Base-by-base conservation (phyloP, 2,113 vertebrate species). In the Mustela lutreola region DNA sequence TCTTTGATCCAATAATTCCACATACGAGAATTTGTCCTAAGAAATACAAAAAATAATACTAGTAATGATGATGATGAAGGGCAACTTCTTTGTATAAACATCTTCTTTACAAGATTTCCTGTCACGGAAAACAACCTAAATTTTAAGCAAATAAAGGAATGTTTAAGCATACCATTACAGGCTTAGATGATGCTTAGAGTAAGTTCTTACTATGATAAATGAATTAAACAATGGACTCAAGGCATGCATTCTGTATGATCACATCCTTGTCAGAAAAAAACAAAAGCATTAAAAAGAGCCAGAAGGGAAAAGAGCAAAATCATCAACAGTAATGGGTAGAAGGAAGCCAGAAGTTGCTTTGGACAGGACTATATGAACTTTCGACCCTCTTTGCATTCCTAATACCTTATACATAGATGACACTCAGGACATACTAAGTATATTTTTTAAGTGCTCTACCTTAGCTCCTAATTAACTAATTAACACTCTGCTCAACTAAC, bases 141-240 rank as follows among this genome's bases (percentile, higher is more conserved):
- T 92, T 85, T 86, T 89, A 92, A 93, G 42, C 83, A 91, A 97
- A 86, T 16, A 45, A 90, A 21, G 73, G 39, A 91, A 94, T 53
- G 5, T 86, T 95, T 94, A 91, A 75, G 5, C 26, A 92, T 21
- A 58, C 15, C 22, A 42, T 79, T 79, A 82, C 21, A 89, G 22
- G 39, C 28, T 94, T 31, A 95, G 22, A 48, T 81, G 70, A 71
- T 48, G 53, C 60, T 89, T 84, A 75, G 50, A 56, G 84, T 89
- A 63, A 50, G 45, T 63, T 98, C 18, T 80, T 92, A 42, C 33
- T 67, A 65, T 80, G 28, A 78, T 65, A 96, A 67, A 84, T 80
- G 19, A 78, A 76, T 83, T 73, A 89, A 83, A 82, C 78, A 94
- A 83, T 67, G 9, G n/a, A 71, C 85, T 97, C 48, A 95, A 86